Percentiles rank a stretch among this genome's conserved stretches.
These are phyloP conservation scores for Acrocyrtus sp. DNA, from an alignment of 2,888 invertebrate genomes.

Conservation along the genomic window DNA sequence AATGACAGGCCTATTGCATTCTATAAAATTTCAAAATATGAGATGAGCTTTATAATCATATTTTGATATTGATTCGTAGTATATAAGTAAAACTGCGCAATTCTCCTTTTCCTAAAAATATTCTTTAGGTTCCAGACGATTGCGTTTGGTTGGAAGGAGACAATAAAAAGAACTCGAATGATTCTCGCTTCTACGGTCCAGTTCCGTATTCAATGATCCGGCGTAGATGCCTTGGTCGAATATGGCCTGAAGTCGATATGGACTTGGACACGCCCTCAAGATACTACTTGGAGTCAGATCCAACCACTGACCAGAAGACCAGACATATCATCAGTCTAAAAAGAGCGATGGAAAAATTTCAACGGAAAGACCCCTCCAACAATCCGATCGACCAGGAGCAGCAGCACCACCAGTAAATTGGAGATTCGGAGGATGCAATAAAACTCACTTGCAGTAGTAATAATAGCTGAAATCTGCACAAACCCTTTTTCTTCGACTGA, in stretches of 20 bases:
- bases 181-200: slow-evolving; percentile 85
- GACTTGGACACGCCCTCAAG: slow-evolving; percentile 8
- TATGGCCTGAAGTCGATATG: slow-evolving; percentile 74
- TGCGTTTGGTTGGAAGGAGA: slow-evolving; percentile 95
- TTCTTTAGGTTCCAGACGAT: slow-evolving; percentile 75
- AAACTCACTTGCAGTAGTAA: too few species aligned
- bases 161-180: slow-evolving; percentile 81
- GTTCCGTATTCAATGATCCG: slow-evolving; percentile 87
- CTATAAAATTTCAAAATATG: too few species aligned
- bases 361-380: too few species aligned
- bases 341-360: too few species aligned
- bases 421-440: too few species aligned
- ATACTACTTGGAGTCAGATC: slow-evolving; percentile 18
- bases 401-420: background rate
- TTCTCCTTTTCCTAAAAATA: slow-evolving; percentile 2
- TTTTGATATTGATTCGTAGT: background rate
- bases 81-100: background rate
- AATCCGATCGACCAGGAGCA: background rate
- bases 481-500: too few species aligned
- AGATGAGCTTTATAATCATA: slow-evolving; percentile 16
- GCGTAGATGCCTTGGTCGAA: slow-evolving; percentile 81
- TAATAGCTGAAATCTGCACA: too few species aligned
- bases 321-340: background rate
- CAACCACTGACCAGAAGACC: background rate
- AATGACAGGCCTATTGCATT: too few species aligned